These are phyloP conservation scores for Myripristis murdjan DNA, from an alignment of 2,797 vertebrate genomes.

Conservation along the genomic window DNA sequence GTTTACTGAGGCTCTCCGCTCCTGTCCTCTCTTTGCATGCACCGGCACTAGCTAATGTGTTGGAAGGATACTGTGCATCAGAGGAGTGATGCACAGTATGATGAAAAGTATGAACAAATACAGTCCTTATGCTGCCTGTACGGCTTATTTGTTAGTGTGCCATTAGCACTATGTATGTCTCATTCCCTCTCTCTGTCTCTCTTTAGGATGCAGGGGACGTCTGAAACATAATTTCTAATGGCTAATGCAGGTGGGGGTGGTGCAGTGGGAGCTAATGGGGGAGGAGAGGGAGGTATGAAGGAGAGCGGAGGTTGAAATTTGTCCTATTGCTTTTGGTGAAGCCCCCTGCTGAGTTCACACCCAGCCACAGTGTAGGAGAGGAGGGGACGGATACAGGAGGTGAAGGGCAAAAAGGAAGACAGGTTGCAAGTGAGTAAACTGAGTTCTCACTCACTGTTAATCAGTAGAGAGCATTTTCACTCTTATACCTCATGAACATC, in stretches of 20 bases:
- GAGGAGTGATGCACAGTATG: conserved; percentile 1
- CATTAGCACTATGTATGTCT: neutral
- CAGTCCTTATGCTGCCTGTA: neutral
- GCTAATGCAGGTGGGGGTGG: conserved; percentile 6
- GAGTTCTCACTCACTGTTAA: no score
- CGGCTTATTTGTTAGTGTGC: conserved; percentile 39
- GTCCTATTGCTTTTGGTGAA: conserved; percentile 58
- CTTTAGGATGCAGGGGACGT: neutral
- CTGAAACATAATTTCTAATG: conserved; percentile 8
- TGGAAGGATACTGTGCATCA: conserved; percentile 2
- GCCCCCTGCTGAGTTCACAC: conserved; percentile 64
- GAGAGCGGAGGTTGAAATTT: conserved; percentile 57
- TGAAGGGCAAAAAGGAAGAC: neutral
- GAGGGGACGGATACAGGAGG: neutral
- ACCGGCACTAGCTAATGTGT: conserved; percentile 3
- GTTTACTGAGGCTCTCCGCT: conserved; percentile 1
- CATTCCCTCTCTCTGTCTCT: conserved; percentile 2
- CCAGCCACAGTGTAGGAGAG: conserved; percentile 15
- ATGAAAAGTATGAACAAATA: conserved; percentile 5
- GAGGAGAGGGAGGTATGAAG: conserved; percentile 22
- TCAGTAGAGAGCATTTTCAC: no score
- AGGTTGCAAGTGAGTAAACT: no score
- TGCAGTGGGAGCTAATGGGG: conserved; percentile 27
- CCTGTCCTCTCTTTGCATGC: neutral
- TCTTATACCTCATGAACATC: no score